Base-by-base conservation (phyloP, 2,797 vertebrate species). In the Aselliscus stoliczkanus region DNA sequence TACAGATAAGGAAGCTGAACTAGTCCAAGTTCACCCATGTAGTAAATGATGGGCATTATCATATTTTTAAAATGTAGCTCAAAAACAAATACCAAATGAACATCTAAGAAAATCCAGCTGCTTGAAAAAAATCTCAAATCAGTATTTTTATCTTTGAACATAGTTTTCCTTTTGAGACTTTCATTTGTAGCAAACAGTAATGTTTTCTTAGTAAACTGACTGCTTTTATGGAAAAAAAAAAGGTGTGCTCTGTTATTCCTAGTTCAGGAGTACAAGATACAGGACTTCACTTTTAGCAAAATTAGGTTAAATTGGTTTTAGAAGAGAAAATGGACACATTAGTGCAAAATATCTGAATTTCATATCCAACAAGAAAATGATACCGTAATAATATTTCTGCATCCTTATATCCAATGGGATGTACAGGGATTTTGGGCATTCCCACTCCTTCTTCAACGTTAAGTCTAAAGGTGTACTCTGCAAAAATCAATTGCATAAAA, bases 371-470 rank as follows among this genome's bases (percentile, higher is more conserved):
- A 44, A 94, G 60, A 92, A 90, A 67, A 94, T 14, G 39, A 96
- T 97, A 99, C 99, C 98, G 98, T 64, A 99, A 97, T 58, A 99
- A 98, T 31, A 98, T 91, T 97, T 99, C 97, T 85, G 99, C 99
- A 97, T 99, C 99, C 4, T 98, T 80, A 97, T 99, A 99, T 81
- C 99, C 99, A 95, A 99, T 99, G 39, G 99, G 99, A 98, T 99
- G 99, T 58, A 99, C 99, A 0, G 99, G 99, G 93, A 99, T 99
- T 90, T 98, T 98, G 12, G 99, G 99, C 92, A 99, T 98, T 34
- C 99, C 99, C 44, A 99, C 98, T 86, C 98, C 99, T 65, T 99
- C 98, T 67, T 99, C 98, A 50, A 94, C 97, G 79, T 97, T 98
- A 50, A 98, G 97, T 96, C 99, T 99, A 97, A 99, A 99, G 82